These are phyloP conservation scores for Megatriorchis doriae DNA, from an alignment of 2,113 vertebrate genomes.

Conservation along the genomic window DNA sequence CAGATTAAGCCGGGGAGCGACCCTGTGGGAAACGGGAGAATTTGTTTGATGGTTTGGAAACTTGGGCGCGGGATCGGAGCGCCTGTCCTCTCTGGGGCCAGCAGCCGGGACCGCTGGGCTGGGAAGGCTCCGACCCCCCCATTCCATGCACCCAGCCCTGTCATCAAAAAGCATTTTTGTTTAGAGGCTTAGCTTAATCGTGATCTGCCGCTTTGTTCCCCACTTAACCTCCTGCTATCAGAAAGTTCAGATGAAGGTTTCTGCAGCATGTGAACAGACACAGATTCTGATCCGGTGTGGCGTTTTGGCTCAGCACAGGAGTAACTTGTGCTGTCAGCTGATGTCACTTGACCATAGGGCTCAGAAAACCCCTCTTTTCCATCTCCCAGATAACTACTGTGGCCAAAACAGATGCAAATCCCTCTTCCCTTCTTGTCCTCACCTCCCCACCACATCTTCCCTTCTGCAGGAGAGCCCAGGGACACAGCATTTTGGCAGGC, in stretches of 20 bases:
- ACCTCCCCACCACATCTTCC: not conserved
- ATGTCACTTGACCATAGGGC: slow-evolving; percentile 6
- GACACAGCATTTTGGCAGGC: not conserved
- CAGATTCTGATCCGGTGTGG: not conserved
- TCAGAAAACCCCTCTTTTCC: not conserved
- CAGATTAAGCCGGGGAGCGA: slow-evolving; percentile 12
- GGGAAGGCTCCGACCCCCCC: slow-evolving; percentile 15
- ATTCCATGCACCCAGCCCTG: not conserved
- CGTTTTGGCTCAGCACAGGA: not conserved
- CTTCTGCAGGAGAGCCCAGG: not conserved
- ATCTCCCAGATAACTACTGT: not conserved
- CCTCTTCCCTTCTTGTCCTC: not conserved
- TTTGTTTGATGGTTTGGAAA: slow-evolving; percentile 57
- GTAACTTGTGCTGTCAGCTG: slow-evolving; percentile 26
- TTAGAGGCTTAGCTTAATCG: slow-evolving; percentile 55
- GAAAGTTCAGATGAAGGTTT: slow-evolving; percentile 55
- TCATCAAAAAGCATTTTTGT: slow-evolving; percentile 57
- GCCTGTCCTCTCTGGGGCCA: not conserved
- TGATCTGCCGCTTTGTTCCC: slow-evolving; percentile 46
- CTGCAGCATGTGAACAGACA: slow-evolving; percentile 8
- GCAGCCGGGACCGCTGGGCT: not conserved
- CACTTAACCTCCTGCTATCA: slow-evolving; percentile 31
- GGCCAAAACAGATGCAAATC: not conserved
- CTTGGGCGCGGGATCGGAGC: not conserved
- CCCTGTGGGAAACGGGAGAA: slow-evolving; percentile 39